Evolutionary conservation across 2,113 vertebrate species (phyloP).

Genomic region (Boleophthalmus pectinirostris): DNA sequence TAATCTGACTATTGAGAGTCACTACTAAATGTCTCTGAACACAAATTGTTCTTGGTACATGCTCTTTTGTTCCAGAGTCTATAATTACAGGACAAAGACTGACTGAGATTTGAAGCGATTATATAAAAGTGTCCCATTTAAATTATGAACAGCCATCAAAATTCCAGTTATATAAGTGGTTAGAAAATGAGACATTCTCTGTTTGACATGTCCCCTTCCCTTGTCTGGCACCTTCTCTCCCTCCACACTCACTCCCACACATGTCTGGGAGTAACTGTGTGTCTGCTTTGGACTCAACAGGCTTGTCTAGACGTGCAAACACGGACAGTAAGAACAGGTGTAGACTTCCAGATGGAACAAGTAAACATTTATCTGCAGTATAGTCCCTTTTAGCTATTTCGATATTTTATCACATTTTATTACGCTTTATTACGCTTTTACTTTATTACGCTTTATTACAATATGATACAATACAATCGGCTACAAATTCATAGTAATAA

Average conservation of each 20-base stretch:
- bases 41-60: neutral
- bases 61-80: neutral
- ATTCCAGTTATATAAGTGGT: slow-evolving; percentile 35
- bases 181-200: slow-evolving; percentile 38
- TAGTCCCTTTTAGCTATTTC: neutral
- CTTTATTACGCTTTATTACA: neutral
- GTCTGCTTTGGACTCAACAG: slow-evolving; percentile 1
- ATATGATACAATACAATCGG: no score
- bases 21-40: neutral
- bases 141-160: neutral
- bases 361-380: neutral
- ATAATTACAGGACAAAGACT: slow-evolving; percentile 4
- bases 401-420: neutral
- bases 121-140: neutral
- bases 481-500: neutral
- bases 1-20: neutral
- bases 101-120: slow-evolving; percentile 1
- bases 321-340: slow-evolving; percentile 22
- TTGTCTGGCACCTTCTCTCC: slow-evolving; percentile 53
- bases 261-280: slow-evolving; percentile 55
- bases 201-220: slow-evolving; percentile 34
- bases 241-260: slow-evolving; percentile 50
- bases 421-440: neutral
- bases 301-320: slow-evolving; percentile 30
- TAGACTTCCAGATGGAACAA: slow-evolving; percentile 34